phyloP scores from a whole-genome alignment of 2,113 vertebrate species.

The Datnioides undecimradiatus region DNA sequence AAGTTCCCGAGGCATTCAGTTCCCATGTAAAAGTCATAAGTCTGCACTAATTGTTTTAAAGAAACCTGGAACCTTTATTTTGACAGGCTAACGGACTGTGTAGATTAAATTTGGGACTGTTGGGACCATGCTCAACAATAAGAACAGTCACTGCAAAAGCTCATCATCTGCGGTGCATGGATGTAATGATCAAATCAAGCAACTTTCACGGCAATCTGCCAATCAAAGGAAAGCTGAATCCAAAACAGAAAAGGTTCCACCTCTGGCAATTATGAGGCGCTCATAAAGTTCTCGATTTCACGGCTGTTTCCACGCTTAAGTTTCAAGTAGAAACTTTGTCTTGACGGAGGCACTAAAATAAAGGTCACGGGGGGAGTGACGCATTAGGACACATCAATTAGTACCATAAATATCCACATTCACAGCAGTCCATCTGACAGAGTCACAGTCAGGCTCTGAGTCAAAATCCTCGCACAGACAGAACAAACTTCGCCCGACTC shows the following conservation, averaged over 20 bases:
- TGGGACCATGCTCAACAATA: too few species aligned
- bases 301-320: neutral
- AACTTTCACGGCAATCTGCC: neutral
- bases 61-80: too few species aligned
- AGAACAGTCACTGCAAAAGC: too few species aligned
- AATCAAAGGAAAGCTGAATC: neutral
- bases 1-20: too few species aligned
- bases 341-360: neutral
- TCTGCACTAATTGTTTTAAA: too few species aligned
- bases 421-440: neutral
- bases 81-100: too few species aligned
- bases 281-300: neutral
- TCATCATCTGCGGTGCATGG: neutral
- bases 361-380: neutral
- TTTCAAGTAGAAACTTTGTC: neutral
- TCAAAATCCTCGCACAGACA: neutral
- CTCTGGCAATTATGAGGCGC: neutral
- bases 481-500: neutral
- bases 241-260: neutral
- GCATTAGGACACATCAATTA: neutral
- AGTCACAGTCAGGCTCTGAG: neutral
- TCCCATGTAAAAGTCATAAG: too few species aligned
- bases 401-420: neutral
- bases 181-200: neutral
- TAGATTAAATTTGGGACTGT: too few species aligned